These are phyloP conservation scores for Scalopus aquaticus DNA, from an alignment of 2,113 vertebrate species.

Conservation along the genomic window DNA sequence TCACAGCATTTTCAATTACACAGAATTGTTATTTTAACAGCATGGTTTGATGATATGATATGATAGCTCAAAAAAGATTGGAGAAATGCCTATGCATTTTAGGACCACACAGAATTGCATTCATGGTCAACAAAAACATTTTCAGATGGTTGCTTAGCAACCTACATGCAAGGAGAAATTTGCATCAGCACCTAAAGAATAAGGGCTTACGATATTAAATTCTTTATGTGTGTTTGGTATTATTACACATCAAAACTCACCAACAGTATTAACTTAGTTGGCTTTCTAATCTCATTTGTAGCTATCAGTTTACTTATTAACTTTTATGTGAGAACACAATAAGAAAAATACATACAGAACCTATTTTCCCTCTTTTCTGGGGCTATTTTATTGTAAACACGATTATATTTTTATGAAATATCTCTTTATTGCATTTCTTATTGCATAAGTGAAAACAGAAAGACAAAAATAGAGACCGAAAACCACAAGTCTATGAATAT, in stretches of 20 bases:
- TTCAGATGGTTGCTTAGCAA: conserved; percentile 84
- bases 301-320: neutral
- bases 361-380: neutral
- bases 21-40: neutral
- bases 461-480: neutral
- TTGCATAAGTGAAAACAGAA: neutral
- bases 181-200: conserved; percentile 58
- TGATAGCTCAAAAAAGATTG: conserved; percentile 29
- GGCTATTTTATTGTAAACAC: neutral
- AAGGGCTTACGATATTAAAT: conserved; percentile 60
- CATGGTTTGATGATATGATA: conserved; percentile 37
- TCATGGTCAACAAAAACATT: conserved; percentile 81
- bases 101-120: conserved; percentile 64
- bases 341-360: neutral
- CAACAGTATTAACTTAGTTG: neutral
- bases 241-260: conserved; percentile 49
- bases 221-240: conserved; percentile 40
- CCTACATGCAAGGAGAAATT: conserved; percentile 72
- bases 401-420: neutral
- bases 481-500: neutral
- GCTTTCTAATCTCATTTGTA: conserved; percentile 37
- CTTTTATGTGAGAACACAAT: neutral
- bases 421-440: neutral
- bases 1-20: conserved; percentile 39
- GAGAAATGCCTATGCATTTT: conserved; percentile 30